Percentiles rank a stretch among this genome's conserved stretches.
Conservation (phyloP, 2,113 vertebrate species). For the Sinocyclocheilus anshuiensis region DNA sequence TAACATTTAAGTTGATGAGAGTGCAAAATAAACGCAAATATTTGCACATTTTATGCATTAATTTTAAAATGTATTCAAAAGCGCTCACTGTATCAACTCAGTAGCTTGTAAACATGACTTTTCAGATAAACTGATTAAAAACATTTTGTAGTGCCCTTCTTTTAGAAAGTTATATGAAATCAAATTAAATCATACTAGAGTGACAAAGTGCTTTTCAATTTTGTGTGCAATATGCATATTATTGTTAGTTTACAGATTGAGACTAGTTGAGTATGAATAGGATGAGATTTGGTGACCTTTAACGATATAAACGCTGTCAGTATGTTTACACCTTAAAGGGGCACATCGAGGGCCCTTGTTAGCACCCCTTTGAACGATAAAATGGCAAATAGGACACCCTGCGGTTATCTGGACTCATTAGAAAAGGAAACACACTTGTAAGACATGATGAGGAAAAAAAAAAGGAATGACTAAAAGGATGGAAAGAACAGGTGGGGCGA, state of each 20-base stretch:
- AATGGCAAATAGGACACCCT: neutral
- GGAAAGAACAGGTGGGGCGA: neutral
- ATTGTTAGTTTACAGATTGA: neutral
- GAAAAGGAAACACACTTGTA: neutral
- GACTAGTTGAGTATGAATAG: neutral
- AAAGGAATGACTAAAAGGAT: neutral
- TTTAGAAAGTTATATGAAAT: neutral
- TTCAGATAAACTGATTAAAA: too few species aligned
- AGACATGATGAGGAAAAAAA: neutral
- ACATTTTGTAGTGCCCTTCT: neutral
- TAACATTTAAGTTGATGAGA: too few species aligned
- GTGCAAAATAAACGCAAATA: too few species aligned
- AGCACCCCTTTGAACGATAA: neutral
- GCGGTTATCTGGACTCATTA: neutral
- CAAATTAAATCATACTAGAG: neutral
- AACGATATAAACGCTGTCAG: neutral
- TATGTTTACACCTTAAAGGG: conserved; percentile 2
- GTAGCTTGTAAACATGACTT: too few species aligned
- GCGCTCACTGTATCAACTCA: too few species aligned
- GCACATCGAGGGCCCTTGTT: neutral
- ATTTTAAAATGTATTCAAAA: too few species aligned
- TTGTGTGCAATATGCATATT: neutral
- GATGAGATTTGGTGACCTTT: conserved; percentile 2
- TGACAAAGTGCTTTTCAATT: neutral
- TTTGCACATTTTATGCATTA: too few species aligned